Evolutionary conservation across 2,888 invertebrate species (phyloP), one percentile per base, ranked within the genome.

Genomic region (Chrysodeixis includens): DNA sequence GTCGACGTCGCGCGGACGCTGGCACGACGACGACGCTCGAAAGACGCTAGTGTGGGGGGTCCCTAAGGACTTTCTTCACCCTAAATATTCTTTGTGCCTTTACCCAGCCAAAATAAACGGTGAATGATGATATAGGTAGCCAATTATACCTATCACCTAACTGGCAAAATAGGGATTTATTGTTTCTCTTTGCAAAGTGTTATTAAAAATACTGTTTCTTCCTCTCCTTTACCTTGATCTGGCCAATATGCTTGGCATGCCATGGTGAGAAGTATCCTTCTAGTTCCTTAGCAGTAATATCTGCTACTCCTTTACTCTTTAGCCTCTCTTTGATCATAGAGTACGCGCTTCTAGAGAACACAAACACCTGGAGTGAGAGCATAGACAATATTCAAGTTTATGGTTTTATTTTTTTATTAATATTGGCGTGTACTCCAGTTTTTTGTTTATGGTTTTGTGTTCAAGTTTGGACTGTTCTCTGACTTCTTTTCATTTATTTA

Each of bases 221-320:
- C 35, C 18, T 30, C 12, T 56, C 12, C 10, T 54, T 91, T 95
- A 95, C 97, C 91, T 97, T 96, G 54, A 97, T 97, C 80, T 96
- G 96, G 55, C 98, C 97, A 90, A 97, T 97, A 91, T 98, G 98
- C 82, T 98, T 97, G 60, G 98, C 97, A 87, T 97, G 97, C 97
- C 97, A 97, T 46, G 98, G 98, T 56, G 98, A 98, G 92, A 98
- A 98, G 86, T 97, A 98, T 76, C 97, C 97, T 83, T 97, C 96
- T 78, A 98, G 91, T 88, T 98, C 98, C 79, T 95, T 94, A 78
- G 96, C 96, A 58, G 97, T 97, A 61, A 98, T 95, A 66, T 97
- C 97, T 6, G 96, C 96, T 7, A 98, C 97, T 46, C 97, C 97
- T 79, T 97, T 97, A 74, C 96, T 96, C 93, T 98, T 98, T 84